These are phyloP conservation scores for Chrysina gloriosa DNA, from an alignment of 2,888 invertebrate genomes.

Conservation along the genomic window DNA sequence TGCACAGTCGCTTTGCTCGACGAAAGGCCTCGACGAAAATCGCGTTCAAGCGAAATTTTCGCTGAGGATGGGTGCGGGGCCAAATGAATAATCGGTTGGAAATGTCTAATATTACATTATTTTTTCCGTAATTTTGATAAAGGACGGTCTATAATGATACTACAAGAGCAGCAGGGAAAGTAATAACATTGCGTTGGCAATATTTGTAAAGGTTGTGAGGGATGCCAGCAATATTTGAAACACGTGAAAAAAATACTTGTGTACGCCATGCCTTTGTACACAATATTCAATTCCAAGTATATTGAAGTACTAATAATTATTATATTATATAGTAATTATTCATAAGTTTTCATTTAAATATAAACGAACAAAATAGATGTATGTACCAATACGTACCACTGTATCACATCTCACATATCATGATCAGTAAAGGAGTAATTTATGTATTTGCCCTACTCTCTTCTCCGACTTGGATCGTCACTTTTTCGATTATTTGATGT, in stretches of 20 bases:
- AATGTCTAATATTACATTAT: conserved; percentile 44
- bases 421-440: no score
- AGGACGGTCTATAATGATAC: conserved; percentile 7
- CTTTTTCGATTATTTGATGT: no score
- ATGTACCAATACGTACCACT: no score
- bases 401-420: no score
- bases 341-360: background rate
- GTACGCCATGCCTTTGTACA: no score
- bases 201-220: background rate
- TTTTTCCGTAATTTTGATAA: conserved; percentile 35
- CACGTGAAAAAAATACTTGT: no score
- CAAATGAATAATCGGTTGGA: conserved; percentile 27
- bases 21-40: conserved; percentile 33
- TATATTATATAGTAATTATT: no score
- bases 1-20: conserved; percentile 41
- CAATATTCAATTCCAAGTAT: no score
- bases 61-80: conserved; percentile 1
- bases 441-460: no score
- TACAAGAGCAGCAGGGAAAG: conserved; percentile 6
- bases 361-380: background rate
- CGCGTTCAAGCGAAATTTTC: conserved; percentile 9
- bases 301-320: no score
- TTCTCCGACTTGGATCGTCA: no score
- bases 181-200: conserved; percentile 5
- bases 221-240: background rate